Percentiles rank a stretch among this genome's conserved stretches.
phyloP scores from a whole-genome alignment of 2,797 vertebrate genomes.

The Melanotaenia boesemani region DNA sequence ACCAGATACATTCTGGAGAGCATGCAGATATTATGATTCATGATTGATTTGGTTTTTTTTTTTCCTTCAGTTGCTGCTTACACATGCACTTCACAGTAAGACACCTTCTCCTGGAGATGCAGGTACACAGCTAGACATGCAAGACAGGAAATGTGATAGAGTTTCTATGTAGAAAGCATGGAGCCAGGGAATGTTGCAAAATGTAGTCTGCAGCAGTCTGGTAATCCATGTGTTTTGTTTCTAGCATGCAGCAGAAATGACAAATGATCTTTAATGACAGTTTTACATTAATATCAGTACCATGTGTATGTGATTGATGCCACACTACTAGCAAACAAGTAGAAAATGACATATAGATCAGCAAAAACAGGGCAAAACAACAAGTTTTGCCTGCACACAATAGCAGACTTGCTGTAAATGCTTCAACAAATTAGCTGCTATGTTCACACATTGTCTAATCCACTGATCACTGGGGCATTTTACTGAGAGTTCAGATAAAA shows the following conservation, averaged over 20 bases:
- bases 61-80: background rate
- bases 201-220: background rate
- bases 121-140: background rate
- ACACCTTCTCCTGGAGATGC: conserved; percentile 2
- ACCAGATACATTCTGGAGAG: background rate
- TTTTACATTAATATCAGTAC: background rate
- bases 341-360: background rate
- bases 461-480: background rate
- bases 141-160: background rate
- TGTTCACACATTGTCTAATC: background rate
- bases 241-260: background rate
- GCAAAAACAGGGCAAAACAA: background rate
- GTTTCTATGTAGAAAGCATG: background rate
- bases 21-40: conserved; percentile 6
- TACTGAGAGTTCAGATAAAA: background rate
- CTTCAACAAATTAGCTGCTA: too few relatives aligned
- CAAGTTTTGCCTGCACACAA: too few relatives aligned
- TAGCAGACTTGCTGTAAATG: too few relatives aligned
- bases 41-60: background rate
- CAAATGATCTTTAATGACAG: background rate
- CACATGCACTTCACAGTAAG: conserved; percentile 5
- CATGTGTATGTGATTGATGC: background rate
- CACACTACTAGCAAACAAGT: background rate
- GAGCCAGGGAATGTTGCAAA: background rate
- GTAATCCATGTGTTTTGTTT: background rate